Evolutionary conservation across 2,113 vertebrate genomes (phyloP), one percentile per base, ranked within the genome.

Genomic region (Cyprinus carpio): DNA sequence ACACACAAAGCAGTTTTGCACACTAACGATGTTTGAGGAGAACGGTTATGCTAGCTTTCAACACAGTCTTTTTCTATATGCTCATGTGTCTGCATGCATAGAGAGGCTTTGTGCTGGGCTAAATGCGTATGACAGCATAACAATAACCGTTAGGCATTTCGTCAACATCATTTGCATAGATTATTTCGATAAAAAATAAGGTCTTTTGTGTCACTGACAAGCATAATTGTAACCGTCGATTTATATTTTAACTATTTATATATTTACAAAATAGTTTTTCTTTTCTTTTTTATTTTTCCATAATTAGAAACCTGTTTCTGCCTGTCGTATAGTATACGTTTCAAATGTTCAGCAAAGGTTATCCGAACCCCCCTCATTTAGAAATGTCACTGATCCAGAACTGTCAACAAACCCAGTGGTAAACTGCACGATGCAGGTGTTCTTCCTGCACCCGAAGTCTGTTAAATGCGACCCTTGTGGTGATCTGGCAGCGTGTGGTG

Each of bases 1-100:
- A 89, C 89, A 90, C 92, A 92, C 92, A 92, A 91, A 93, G 92
- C 91, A 90, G 90, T 90, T 92, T 91, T 88, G 87, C 81, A 87
- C 84, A 23, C 51, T 78, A 76, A 84, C 62, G 40, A 77, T 27
- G 90, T 91, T 87, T 87, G 84, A 67, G 78, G 82, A 43, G 40
- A 75, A 67, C 56, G 23, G 56, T 27, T 8, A 20, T 46, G 29
- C 27, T 65, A 75, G 77, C 69, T 84, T 75, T 81, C 69, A 67
- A 31, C 31, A 23, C n/a, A 27, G 60, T 18, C 20, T 58, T 49
- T 69, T 40, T 86, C 49, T 86, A 46, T 51, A 54, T 46, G 31
- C 49, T 25, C 51, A 6, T 27, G 83, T 83, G 27, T 67, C 67
- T 43, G 18, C 80, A 56, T 46, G 37, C 56, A 69, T 29, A 65